Base-by-base conservation (phyloP, 2,888 invertebrate genomes). In the Gastracanthus pulcherrimus region DNA sequence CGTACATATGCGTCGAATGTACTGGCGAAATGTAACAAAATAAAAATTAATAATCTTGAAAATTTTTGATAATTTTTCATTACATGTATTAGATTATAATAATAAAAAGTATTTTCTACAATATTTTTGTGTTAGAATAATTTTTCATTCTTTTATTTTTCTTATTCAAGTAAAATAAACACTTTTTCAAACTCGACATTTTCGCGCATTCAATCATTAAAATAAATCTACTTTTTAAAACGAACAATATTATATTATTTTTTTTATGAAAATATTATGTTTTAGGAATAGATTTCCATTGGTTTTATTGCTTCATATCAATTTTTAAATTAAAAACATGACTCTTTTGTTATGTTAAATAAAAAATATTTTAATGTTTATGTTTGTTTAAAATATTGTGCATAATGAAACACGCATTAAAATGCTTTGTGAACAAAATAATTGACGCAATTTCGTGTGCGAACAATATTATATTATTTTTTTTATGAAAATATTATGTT, bases 191-290 rank as follows among this genome's bases (percentile, higher is more conserved):
- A 41, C 16, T 67, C 67, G n/a, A n/a, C n/a, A n/a, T 67, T 41
- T 67, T 38, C 41, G 66, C 74, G 62, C 70, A 45, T 74, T 79
- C 74, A 74, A 38, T 71, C 58, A 55, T 51, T 45, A 36, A 64
- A 79, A 72, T 72, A 79, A 72, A 79, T 78, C n/a, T 78, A 78
- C 71, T 78, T 78, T 78, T 78, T 78, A n/a, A n/a, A n/a, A n/a
- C n/a, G n/a, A n/a, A n/a, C n/a, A n/a, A n/a, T n/a, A n/a, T n/a
- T n/a, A n/a, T n/a, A n/a, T 29, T 36, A 64, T 19, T 7, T 31
- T 23, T 77, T 80, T 69, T 81, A 58, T 70, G n/a, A n/a, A n/a
- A n/a, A n/a, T n/a, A n/a, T n/a, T n/a, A n/a, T n/a, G n/a, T n/a
- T n/a, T n/a, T n/a, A n/a, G n/a, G n/a, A n/a, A n/a, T n/a, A n/a